Evolutionary conservation across 2,888 invertebrate genomes (phyloP), one percentile per base, ranked within the genome.

Genomic region (Marasmarcha lunaedactyla): DNA sequence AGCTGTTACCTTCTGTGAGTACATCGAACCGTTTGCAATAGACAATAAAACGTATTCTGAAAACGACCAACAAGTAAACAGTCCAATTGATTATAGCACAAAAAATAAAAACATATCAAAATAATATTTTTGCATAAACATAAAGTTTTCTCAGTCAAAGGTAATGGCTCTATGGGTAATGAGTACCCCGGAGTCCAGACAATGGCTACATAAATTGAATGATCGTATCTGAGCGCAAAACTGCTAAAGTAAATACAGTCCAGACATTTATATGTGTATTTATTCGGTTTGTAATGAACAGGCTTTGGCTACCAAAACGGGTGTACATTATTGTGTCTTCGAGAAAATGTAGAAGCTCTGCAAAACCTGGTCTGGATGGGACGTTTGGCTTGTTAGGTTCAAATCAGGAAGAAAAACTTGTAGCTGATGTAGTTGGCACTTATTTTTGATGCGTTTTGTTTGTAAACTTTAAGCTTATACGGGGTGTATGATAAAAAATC

Each of bases 191-290:
- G 47, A 49, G 35, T 48, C 42, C 57, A 62, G 60, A 74, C 74
- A 76, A 76, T 73, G 68, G 69, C 54, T 67, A 66, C 66, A 72
- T 76, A 73, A 73, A 73, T 73, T 59, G 58, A 57, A 51, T 61
- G 69, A 71, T 69, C 59, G 65, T 67, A 73, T 71, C 69, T 59
- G 48, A 34, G 51, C 46, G 59, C 63, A 61, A 66, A 68, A 70
- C 63, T 66, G 59, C 64, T 71, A 56, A 67, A 69, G 71, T 66
- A 62, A 62, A 63, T 61, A 60, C 54, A 53, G 45, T 52, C 46
- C 51, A 57, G 57, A 64, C 65, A 61, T 64, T 70, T 67, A 67
- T 67, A 68, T 67, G 65, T 63, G 61, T 71, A 68, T 67, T 70
- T 68, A 65, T 65, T 63, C 58, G 54, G 58, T 61, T 69, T 66